Base-by-base conservation (phyloP, 2,113 vertebrate genomes). In the Paraplagusia blochii region DNA sequence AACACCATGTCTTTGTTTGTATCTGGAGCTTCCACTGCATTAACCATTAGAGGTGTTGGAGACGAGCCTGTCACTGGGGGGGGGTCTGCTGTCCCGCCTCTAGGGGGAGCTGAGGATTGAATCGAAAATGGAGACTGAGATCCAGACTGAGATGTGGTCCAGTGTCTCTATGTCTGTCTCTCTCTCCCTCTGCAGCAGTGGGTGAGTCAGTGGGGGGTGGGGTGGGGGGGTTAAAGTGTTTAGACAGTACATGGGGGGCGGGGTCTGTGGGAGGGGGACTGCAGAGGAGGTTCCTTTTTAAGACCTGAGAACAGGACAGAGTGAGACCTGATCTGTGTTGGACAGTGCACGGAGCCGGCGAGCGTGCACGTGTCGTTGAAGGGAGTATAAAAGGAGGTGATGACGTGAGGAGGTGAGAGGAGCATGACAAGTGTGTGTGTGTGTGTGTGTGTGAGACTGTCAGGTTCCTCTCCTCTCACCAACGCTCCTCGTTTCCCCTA, bases 271-370 rank as follows among this genome's bases (percentile, higher is more conserved):
- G 66, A 60, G 56, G 59, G 47, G 66, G 58, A 79, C 66, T 79
- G 81, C 79, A 74, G 39, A 9, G 64, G 74, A 77, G 72, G 76
- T 77, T 82, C 73, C 53, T 74, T 63, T 68, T 50, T 63, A 75
- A 66, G 72, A 61, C 8, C 11, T 44, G 71, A 60, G 58, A 55
- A 61, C 9, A 54, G 61, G 61, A 68, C 78, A 53, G 72, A 51
- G 84, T 85, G 84, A 80, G 78, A 83, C 80, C 51, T 83, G 83
- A 88, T 86, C 77, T 66, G 75, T 68, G 72, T n/a, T n/a, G n/a
- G n/a, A n/a, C n/a, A n/a, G n/a, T n/a, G n/a, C n/a, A n/a, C 83
- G 78, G 79, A 81, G 80, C 79, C 68, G 56, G 52, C 44, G 49
- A 38, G 63, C 57, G 17, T 70, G 76, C 68, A 60, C 64, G 67